Evolutionary conservation across 2,797 vertebrate species (phyloP).

Genomic region (Coregonus sp.): DNA sequence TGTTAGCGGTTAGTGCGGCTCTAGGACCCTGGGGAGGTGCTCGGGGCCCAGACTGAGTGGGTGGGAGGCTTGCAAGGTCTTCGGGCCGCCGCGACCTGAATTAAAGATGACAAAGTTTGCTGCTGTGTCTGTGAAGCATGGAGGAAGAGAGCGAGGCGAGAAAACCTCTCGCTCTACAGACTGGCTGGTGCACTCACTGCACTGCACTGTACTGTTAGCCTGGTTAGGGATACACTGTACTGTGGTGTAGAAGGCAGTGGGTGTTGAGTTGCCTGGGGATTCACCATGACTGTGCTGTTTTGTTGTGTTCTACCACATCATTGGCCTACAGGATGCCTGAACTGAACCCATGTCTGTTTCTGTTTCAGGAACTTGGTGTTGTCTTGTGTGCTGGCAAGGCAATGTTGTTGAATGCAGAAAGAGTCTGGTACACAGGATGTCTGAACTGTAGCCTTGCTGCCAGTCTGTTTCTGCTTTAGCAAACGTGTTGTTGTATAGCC

Average conservation of each 20-base stretch:
- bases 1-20: neutral
- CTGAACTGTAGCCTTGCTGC: neutral
- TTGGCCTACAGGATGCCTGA: slow-evolving; percentile 1
- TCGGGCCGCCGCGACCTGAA: neutral
- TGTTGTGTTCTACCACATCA: slow-evolving; percentile 4
- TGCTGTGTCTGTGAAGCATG: neutral
- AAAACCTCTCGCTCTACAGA: neutral
- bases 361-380: neutral
- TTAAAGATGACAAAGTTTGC: slow-evolving; percentile 22
- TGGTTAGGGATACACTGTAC: neutral
- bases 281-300: neutral
- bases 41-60: slow-evolving; percentile 8
- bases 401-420: neutral
- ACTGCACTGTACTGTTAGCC: slow-evolving; percentile 14
- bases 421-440: slow-evolving; percentile 16
- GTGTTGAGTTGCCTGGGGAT: neutral
- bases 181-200: neutral
- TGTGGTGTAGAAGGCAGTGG: neutral
- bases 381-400: neutral
- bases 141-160: slow-evolving; percentile 9
- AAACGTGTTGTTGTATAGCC: neutral
- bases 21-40: neutral
- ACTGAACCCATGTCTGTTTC: slow-evolving; percentile 4
- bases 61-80: neutral
- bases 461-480: slow-evolving; percentile 10